Base-by-base conservation (phyloP, 2,797 vertebrate genomes). In the Staurois parvus region DNA sequence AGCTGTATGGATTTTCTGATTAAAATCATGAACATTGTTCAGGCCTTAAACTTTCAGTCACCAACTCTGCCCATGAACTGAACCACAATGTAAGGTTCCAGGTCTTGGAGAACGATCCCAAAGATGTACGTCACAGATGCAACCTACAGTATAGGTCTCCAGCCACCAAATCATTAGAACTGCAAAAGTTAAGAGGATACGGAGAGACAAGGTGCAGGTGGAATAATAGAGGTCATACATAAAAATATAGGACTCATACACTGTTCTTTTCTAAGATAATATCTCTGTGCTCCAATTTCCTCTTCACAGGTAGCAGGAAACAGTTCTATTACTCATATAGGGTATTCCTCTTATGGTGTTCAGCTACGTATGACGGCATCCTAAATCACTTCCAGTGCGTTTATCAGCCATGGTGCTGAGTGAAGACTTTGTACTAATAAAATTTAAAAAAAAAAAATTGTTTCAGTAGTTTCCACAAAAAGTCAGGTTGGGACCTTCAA, bases 221-320 rank as follows among this genome's bases (percentile, higher is more conserved):
- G 40, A 11, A 42, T 11, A 42, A 13, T 42, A 42, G 13, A 59
- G 52, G 56, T n/a, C 56, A 59, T 8, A 4, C 24, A 24, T 59
- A 9, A 1, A 59, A 24, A 59, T 9, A 59, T 21, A 45, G 12
- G 42, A 59, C 9, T 52, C 9, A 13, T 45, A n/a, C 37, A 73
- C 21, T 75, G 72, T 52, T 42, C 72, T 75, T 72, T 15, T 4
- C 73, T 34, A 24, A 62, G 52, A 56, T 76, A 64, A n/a, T 52
- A 52, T 64, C 59, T 64, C 5, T 12, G 11, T 64, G 7, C 59
- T 64, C 59, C 32, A 26, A 37, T 17, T 37, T 48, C 15, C 45
- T 32, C n/a, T 11, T 9, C 19, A 24, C 19, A 37, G 45, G 37
- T 15, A 72, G 59, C 8, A 11, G n/a, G 59, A 62, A 62, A 40